These are phyloP conservation scores for Rhaphigaster nebulosa DNA, from an alignment of 2,888 invertebrate genomes.

Conservation along the genomic window DNA sequence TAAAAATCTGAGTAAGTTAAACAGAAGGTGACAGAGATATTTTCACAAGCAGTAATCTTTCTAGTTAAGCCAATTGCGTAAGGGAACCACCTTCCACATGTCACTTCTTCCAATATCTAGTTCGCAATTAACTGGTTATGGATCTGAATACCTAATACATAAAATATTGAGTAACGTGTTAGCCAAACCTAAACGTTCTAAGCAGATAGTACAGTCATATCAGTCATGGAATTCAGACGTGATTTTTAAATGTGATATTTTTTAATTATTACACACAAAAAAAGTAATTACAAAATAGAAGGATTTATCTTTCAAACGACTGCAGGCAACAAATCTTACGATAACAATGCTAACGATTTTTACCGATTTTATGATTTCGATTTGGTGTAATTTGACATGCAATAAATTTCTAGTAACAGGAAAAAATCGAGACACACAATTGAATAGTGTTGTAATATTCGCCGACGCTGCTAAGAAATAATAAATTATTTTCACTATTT, in stretches of 20 bases:
- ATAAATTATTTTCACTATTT: no score
- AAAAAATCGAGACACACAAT: no score
- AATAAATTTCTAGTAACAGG: no score
- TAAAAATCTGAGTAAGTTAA: background rate
- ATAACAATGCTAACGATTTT: no score
- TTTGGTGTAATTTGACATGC: no score
- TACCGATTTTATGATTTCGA: no score
- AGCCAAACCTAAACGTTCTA: background rate
- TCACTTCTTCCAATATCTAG: conserved; percentile 17
- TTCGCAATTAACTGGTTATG: conserved; percentile 39
- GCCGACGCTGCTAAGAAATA: no score
- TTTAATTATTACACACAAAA: background rate
- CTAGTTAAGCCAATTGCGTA: conserved; percentile 24
- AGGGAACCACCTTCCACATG: conserved; percentile 13
- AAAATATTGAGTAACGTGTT: background rate
- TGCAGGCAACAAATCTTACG: no score
- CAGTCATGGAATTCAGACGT: background rate
- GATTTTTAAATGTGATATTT: no score
- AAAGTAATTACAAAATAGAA: no score
- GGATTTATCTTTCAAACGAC: no score
- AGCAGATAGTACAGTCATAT: background rate
- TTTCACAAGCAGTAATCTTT: conserved; percentile 28
- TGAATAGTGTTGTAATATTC: no score
- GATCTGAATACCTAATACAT: conserved; percentile 8
- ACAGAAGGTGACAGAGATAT: background rate